Evolutionary conservation across 2,888 invertebrate genomes (phyloP), one percentile per base, ranked within the genome.

Genomic region (Trissolcus japonicus): DNA sequence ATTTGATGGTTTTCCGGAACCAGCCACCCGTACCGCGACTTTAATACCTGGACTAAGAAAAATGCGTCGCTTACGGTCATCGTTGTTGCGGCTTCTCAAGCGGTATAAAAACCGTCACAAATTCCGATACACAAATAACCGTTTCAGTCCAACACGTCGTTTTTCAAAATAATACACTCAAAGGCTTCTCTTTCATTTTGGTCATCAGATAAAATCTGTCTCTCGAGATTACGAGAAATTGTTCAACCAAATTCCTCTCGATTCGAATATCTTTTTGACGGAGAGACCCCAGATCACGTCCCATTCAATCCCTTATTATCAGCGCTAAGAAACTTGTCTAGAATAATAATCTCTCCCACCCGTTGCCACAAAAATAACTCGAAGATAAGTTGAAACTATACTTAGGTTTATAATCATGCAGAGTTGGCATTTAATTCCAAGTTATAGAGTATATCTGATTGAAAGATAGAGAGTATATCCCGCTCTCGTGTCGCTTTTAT

Each of bases 11-110:
- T 59, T 72, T 62, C 50, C 40, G 13, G 59, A 46, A 67, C 19
- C 13, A 66, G 46, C 53, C 67, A 67, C 67, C 59, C 63, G 54
- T 50, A 4, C 46, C 14, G 16, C 6, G 14, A 46, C 46, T 46
- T 46, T 14, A 46, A 46, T 46, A 46, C 46, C 46, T 46, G n/a
- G 16, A 46, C 46, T 6, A 46, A 16, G 46, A 46, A 46, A 46
- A 46, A 46, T 46, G 14, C 14, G n/a, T 14, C 16, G 46, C 46
- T 16, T 46, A 16, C 43, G 43, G 46, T n/a, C 11, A 46, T 7
- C 46, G 46, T 6, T 16, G 3, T n/a, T 46, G 46, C 46, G 6
- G 16, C 46, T 6, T 2, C 46, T 46, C n/a, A 46, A 46, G 16
- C 16, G 14, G 46, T 7, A 1, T 2, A 46, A 14, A 46, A 35